Conservation (phyloP, 37 sponge, comb jelly and placozoan species). For the Cliona cf. orientalis region DNA sequence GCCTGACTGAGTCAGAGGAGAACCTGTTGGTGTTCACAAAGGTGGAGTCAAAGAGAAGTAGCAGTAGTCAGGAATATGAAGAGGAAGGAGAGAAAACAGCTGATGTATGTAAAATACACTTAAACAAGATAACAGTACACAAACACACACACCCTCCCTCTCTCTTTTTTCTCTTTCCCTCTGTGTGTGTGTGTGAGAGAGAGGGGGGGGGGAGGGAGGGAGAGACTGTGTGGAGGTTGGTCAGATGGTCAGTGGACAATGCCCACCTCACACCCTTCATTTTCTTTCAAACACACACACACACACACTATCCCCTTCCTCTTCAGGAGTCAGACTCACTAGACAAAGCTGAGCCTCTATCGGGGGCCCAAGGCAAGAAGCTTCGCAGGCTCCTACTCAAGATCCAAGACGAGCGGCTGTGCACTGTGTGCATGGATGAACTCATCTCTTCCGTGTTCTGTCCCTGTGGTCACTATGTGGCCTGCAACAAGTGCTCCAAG, state of each 20-base stretch:
- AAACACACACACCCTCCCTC: no score
- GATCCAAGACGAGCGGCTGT: constrained; percentile 71
- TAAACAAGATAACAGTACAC: no score
- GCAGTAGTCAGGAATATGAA: not conserved
- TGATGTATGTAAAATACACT: no score
- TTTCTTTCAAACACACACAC: not conserved
- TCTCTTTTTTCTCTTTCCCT: no score
- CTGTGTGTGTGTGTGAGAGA: no score
- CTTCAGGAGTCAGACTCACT: no score
- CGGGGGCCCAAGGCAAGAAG: constrained; percentile 26
- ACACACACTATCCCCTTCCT: no score
- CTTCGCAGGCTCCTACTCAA: constrained; percentile 68
- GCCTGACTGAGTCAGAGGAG: constrained; percentile 1
- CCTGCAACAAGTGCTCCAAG: constrained; percentile 75
- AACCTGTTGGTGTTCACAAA: not conserved
- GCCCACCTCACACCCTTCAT: not conserved
- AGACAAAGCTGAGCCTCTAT: constrained; percentile 42
- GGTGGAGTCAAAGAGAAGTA: not conserved
- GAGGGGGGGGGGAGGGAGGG: no score
- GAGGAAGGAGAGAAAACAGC: not conserved
- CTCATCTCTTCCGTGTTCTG: constrained; percentile 80
- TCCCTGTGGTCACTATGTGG: constrained; percentile 88
- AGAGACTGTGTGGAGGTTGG: no score
- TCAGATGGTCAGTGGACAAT: not conserved
- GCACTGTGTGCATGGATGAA: constrained; percentile 86